These are phyloP conservation scores for Sebastes steindachneri DNA, from an alignment of 2,797 vertebrate genomes.

Conservation along the genomic window DNA sequence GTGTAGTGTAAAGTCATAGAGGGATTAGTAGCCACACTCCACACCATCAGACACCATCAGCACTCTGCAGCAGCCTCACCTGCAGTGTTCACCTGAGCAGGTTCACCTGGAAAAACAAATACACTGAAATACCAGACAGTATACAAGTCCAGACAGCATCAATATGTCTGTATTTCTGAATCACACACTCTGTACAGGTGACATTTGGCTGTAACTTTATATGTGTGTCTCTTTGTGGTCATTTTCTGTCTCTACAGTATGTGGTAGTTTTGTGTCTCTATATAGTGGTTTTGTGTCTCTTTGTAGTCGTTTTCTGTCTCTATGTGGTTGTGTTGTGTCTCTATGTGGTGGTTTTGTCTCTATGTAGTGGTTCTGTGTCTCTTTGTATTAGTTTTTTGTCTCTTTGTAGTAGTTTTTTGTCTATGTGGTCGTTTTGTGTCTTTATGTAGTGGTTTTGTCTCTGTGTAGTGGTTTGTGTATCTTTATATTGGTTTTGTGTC, in stretches of 20 bases:
- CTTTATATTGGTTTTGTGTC: background rate
- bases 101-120: background rate
- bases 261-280: background rate
- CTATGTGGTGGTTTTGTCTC: background rate
- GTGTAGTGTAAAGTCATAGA: background rate
- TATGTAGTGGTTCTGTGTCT: too few species aligned
- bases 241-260: background rate
- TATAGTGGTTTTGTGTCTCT: background rate
- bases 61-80: constrained; percentile 16
- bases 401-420: background rate
- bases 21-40: constrained; percentile 5
- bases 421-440: too few species aligned
- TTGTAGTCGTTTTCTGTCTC: background rate
- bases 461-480: background rate
- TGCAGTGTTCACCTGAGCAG: background rate
- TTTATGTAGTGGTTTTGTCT: background rate
- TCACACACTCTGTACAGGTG: background rate
- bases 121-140: background rate
- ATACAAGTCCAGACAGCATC: background rate
- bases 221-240: background rate
- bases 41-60: background rate
- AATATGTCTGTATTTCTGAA: background rate
- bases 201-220: background rate
- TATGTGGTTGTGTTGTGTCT: background rate
- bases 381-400: background rate